Percentiles rank a stretch among this genome's conserved stretches.
Evolutionary conservation across 2,113 vertebrate genomes (phyloP).

Genomic region (Labrus mixtus): DNA sequence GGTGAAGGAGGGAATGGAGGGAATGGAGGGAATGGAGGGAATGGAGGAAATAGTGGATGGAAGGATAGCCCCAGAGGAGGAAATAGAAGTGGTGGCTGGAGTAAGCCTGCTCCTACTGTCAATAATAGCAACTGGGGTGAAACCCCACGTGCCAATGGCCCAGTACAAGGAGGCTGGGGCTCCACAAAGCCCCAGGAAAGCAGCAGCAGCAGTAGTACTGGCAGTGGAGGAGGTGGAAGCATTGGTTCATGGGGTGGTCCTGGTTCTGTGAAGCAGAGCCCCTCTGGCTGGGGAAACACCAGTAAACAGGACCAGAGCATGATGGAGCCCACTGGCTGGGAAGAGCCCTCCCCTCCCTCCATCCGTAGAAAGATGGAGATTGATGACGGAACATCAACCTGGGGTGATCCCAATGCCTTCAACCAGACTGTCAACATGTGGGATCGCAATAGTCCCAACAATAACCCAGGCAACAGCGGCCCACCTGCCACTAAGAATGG

Average conservation of each 20-base stretch:
- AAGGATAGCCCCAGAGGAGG: slow-evolving; percentile 87
- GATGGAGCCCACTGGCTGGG: slow-evolving; percentile 94
- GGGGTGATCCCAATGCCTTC: slow-evolving; percentile 94
- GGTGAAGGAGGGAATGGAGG: slow-evolving; percentile 83
- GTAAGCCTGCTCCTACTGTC: slow-evolving; percentile 71
- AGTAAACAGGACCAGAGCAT: slow-evolving; percentile 87
- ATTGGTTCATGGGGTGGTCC: slow-evolving; percentile 94
- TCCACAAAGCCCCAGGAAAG: slow-evolving; percentile 92
- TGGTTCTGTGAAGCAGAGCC: slow-evolving; percentile 92
- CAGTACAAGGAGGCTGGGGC: slow-evolving; percentile 89
- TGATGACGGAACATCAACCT: slow-evolving; percentile 98
- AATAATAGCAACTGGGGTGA: slow-evolving; percentile 90
- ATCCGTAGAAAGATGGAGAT: slow-evolving; percentile 99
- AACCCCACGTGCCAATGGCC: slow-evolving; percentile 85
- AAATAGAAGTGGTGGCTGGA: slow-evolving; percentile 83
- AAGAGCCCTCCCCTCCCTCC: slow-evolving; percentile 96
- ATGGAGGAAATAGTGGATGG: slow-evolving; percentile 78
- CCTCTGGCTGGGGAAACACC: slow-evolving; percentile 86
- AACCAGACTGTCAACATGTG: slow-evolving; percentile 97
- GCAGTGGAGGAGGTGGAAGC: slow-evolving; percentile 76
- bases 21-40: slow-evolving; percentile 87
- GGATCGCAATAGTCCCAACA: slow-evolving; percentile 95
- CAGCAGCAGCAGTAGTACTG: slow-evolving; percentile 82
- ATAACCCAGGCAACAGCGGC: slow-evolving; percentile 86
- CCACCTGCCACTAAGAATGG: slow-evolving; percentile 87